Evolutionary conservation across 1,140 invertebrate species (phyloP).

Genomic region (Apolygus lucorum): DNA sequence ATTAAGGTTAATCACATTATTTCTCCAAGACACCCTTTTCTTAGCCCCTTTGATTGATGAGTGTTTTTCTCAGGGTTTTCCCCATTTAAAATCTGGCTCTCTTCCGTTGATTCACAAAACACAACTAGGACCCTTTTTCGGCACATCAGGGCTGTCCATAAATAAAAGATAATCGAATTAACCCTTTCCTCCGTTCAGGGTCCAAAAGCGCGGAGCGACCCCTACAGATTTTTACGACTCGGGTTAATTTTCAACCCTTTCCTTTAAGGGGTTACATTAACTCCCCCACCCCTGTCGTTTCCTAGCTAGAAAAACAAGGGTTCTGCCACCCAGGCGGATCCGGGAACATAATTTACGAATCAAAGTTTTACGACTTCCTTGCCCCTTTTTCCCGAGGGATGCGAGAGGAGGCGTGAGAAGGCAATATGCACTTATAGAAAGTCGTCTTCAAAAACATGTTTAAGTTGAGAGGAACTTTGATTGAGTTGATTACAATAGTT

Average conservation of each 20-base stretch:
- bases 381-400: background rate
- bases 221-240: constrained; percentile 18
- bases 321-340: background rate
- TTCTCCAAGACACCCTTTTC: too few relatives aligned
- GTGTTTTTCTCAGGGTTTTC: too few relatives aligned
- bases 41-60: too few relatives aligned
- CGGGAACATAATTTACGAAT: background rate
- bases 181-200: constrained; percentile 2
- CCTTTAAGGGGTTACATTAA: background rate
- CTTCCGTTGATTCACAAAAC: background rate
- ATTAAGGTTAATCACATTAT: too few relatives aligned
- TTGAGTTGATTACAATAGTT: too few relatives aligned
- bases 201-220: constrained; percentile 3
- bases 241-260: constrained; percentile 18
- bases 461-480: too few relatives aligned
- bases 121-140: constrained; percentile 1
- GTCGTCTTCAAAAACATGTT: too few relatives aligned
- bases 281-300: background rate
- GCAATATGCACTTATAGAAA: constrained; percentile 5
- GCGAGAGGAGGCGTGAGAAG: background rate
- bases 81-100: too few relatives aligned
- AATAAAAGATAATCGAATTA: constrained; percentile 23
- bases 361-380: constrained; percentile 10
- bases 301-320: constrained; percentile 15
- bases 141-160: constrained; percentile 15